Evolutionary conservation across 2,113 vertebrate genomes (phyloP).

Genomic region (Agapornis roseicollis): DNA sequence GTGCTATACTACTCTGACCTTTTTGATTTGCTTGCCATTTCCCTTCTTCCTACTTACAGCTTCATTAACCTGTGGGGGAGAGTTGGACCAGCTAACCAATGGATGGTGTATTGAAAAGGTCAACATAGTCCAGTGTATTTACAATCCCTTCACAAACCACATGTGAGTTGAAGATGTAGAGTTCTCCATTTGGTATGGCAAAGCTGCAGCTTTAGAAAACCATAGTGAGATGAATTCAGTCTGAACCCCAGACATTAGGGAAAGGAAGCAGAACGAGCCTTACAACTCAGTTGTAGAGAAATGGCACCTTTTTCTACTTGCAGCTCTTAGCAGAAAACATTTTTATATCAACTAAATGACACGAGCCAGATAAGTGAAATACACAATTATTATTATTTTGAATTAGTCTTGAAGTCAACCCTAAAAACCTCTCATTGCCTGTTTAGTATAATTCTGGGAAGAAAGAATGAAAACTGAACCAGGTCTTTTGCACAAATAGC

Average conservation of each 20-base stretch:
- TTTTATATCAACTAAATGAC: background rate
- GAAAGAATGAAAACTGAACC: background rate
- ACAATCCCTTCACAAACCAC: conserved; percentile 1
- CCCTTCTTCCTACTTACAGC: conserved; percentile 57
- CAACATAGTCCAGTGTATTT: background rate
- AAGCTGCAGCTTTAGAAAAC: background rate
- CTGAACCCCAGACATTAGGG: background rate
- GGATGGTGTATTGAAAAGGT: conserved; percentile 37
- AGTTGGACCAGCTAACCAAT: conserved; percentile 30
- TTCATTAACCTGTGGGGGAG: conserved; percentile 64
- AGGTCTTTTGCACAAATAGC: background rate
- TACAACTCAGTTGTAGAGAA: background rate
- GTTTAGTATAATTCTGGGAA: background rate
- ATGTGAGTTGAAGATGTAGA: background rate
- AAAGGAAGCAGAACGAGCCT: background rate
- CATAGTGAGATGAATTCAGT: background rate
- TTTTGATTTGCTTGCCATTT: conserved; percentile 72
- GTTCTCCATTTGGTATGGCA: background rate
- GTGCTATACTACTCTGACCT: conserved; percentile 58
- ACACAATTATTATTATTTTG: background rate
- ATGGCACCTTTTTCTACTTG: background rate
- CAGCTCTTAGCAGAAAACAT: background rate
- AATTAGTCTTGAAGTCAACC: background rate
- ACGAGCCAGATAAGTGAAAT: background rate
- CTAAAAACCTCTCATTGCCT: background rate